Evolutionary conservation across 2,888 invertebrate genomes (phyloP), one percentile per base, ranked within the genome.

Genomic region (Eristalis intricaria): DNA sequence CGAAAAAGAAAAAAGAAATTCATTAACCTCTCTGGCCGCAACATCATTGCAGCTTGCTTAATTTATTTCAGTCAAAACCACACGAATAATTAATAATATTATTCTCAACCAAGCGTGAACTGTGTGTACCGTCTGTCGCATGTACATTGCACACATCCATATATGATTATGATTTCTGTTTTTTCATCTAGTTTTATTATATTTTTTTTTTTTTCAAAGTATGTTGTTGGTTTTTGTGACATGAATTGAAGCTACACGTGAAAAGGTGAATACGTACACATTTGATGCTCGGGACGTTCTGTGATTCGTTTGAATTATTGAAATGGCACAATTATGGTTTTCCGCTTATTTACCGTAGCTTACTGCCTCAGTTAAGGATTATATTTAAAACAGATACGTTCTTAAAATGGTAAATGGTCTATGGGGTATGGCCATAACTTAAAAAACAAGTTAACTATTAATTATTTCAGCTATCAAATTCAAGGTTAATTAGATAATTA

Each of bases 1-100:
- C 8, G 19, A n/a, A 50, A n/a, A 60, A 23, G 13, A 60, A n/a
- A 50, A n/a, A 60, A 23, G 13, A 60, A 29, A 23, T 60, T 29
- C 60, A 60, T 60, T 60, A 23, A 60, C 23, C 60, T 26, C 15
- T 23, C 26, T 60, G 26, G 26, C 60, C 60, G 13, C 60, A 60
- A 60, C 60, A 26, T 60, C 26, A 60, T 26, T 60, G 11, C 13
- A 19, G 60, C 10, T 26, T 60, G 60, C 15, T 60, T 60, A 60
- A 26, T 60, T 60, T 29, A 15, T 15, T 60, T 60, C 60, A 60
- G 60, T 60, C 60, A 60, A 23, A 60, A 60, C 60, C 60, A 60
- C 26, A 26, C 15, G 60, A 23, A 60, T 60, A 60, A 60, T 60
- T 60, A 26, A 26, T 60, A 29, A 29, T 26, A 60, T 60, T 29